phyloP scores from a whole-genome alignment of 2,888 invertebrate species.

The Notocelia uddmanniana region DNA sequence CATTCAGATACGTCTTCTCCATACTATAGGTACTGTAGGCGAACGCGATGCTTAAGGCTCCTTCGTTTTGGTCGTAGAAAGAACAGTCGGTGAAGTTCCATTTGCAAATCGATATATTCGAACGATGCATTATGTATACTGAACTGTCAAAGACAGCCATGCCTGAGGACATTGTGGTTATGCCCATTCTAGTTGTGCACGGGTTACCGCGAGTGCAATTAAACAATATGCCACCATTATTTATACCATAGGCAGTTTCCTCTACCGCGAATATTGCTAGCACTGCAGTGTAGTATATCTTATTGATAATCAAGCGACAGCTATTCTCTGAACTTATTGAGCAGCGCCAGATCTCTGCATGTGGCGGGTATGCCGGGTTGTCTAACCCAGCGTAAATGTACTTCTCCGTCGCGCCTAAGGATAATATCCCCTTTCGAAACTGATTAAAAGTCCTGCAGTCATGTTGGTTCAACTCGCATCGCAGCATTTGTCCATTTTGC shows the following conservation, averaged over 20 bases:
- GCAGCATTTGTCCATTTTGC: conserved; percentile 10
- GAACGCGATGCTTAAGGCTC: not conserved
- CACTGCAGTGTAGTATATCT: too few relatives aligned
- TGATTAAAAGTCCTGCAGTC: not conserved
- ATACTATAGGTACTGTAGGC: conserved; percentile 17
- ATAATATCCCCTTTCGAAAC: not conserved
- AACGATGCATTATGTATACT: not conserved
- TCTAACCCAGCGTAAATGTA: conserved; percentile 6
- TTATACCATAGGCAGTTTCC: not conserved
- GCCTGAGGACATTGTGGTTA: too few relatives aligned
- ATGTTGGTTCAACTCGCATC: not conserved
- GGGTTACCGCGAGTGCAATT: conserved; percentile 1
- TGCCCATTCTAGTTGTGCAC: too few relatives aligned
- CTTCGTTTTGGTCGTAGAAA: not conserved
- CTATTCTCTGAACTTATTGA: conserved; percentile 7
- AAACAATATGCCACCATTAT: not conserved
- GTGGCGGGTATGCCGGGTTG: not conserved
- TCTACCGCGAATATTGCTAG: not conserved
- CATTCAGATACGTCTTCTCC: conserved; percentile 11
- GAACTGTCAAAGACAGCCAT: not conserved
- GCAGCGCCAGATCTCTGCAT: not conserved
- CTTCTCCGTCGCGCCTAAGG: conserved; percentile 1
- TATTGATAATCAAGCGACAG: not conserved
- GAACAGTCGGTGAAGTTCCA: not conserved
- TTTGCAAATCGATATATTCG: not conserved